Conservation (phyloP, 2,888 invertebrate species). For the Orthosia cruda region DNA sequence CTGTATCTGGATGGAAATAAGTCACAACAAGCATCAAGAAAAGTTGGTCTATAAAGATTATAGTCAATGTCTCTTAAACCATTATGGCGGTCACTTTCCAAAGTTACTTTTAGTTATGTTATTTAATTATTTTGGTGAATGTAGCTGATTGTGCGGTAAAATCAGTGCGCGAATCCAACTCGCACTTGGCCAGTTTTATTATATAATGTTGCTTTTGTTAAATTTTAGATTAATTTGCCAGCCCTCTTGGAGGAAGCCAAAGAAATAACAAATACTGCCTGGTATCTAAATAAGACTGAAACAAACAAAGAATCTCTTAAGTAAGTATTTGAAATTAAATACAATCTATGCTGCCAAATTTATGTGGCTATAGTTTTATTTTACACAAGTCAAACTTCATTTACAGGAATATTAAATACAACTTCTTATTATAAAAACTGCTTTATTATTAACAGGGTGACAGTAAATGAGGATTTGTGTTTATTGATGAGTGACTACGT, state of each 20-base stretch:
- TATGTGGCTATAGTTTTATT: not conserved
- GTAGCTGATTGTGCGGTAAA: too few relatives aligned
- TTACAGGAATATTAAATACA: not conserved
- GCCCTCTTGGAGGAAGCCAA: conserved; percentile 81
- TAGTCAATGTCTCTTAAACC: not conserved
- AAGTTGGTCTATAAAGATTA: too few relatives aligned
- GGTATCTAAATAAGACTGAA: conserved; percentile 83
- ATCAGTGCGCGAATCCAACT: too few relatives aligned
- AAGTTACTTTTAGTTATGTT: not conserved
- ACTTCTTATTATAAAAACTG: not conserved
- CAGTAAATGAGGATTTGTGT: conserved; percentile 84
- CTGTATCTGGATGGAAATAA: not conserved
- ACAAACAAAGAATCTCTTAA: conserved; percentile 76
- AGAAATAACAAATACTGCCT: conserved; percentile 78
- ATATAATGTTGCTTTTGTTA: not conserved
- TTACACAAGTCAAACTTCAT: not conserved
- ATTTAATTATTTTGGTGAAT: too few relatives aligned
- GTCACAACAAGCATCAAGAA: not conserved
- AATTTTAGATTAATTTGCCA: conserved; percentile 80
- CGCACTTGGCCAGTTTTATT: not conserved
- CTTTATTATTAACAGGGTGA: conserved; percentile 77
- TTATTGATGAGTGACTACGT: conserved; percentile 84
- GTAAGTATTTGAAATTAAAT: conserved; percentile 73
- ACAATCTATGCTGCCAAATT: not conserved
- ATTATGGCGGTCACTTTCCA: not conserved